Conservation (phyloP, 2,113 vertebrate species). For the Mystacornis crossleyi region DNA sequence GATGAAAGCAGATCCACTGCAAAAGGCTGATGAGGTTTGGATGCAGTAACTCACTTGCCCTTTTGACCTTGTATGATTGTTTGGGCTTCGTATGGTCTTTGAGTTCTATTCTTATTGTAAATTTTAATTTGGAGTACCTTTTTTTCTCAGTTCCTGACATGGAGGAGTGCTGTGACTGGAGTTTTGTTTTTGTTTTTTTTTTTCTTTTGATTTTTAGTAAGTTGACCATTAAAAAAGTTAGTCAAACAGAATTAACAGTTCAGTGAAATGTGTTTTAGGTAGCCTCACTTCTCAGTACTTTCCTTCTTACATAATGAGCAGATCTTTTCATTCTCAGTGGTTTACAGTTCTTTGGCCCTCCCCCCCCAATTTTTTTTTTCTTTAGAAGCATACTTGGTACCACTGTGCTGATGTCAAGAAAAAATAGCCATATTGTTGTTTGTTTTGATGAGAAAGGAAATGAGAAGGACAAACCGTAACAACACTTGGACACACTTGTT, state of each 20-base stretch:
- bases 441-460: not conserved
- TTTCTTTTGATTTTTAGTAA: not conserved
- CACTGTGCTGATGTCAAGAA: not conserved
- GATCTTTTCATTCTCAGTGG: not conserved
- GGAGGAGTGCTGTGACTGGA: not conserved
- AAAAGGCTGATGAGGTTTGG: not conserved
- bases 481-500: not conserved
- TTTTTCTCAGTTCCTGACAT: not conserved
- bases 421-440: not conserved
- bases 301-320: not conserved
- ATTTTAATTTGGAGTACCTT: not conserved
- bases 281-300: not conserved
- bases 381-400: not conserved
- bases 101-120: not conserved
- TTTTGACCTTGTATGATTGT: not conserved
- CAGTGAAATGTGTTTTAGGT: not conserved
- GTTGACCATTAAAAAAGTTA: not conserved
- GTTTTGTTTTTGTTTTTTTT: fast-evolving
- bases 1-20: not conserved
- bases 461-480: not conserved
- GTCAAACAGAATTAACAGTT: not conserved
- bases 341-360: not conserved
- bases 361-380: not conserved
- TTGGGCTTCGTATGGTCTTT: not conserved
- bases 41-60: not conserved